A percentile compares a stretch with the other conserved stretches of the same genome.
phyloP scores from a whole-genome alignment of 2,113 vertebrate species.

The Dendropsophus ebraccatus region DNA sequence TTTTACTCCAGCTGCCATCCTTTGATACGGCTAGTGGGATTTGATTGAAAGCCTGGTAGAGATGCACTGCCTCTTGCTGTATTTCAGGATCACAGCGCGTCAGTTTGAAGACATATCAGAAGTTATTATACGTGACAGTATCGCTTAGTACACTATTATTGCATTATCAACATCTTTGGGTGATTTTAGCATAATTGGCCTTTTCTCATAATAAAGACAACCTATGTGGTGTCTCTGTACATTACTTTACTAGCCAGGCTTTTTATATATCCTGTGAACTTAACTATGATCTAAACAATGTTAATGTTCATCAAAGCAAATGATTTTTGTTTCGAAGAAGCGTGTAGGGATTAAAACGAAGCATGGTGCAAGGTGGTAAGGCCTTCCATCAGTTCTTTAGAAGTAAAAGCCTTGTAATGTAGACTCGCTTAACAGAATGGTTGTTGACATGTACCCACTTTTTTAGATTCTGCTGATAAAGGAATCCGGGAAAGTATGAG shows the following conservation, averaged over 20 bases:
- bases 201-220: neutral
- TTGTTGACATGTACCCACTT: conserved; percentile 68
- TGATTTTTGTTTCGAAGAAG: neutral
- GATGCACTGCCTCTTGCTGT: no score
- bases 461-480: conserved; percentile 82
- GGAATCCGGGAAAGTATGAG: conserved; percentile 73
- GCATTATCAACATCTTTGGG: neutral
- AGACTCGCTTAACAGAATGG: conserved; percentile 12
- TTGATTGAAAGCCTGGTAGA: no score
- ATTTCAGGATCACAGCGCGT: no score
- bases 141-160: neutral
- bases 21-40: no score
- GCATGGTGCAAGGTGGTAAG: neutral
- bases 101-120: no score
- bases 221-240: no score
- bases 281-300: neutral
- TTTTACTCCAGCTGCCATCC: no score
- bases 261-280: neutral
- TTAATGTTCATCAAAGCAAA: neutral
- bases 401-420: neutral
- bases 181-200: neutral
- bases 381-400: neutral
- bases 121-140: no score
- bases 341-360: neutral
- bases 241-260: neutral